phyloP scores from a whole-genome alignment of 2,797 vertebrate genomes.

The Forpus xanthops region DNA sequence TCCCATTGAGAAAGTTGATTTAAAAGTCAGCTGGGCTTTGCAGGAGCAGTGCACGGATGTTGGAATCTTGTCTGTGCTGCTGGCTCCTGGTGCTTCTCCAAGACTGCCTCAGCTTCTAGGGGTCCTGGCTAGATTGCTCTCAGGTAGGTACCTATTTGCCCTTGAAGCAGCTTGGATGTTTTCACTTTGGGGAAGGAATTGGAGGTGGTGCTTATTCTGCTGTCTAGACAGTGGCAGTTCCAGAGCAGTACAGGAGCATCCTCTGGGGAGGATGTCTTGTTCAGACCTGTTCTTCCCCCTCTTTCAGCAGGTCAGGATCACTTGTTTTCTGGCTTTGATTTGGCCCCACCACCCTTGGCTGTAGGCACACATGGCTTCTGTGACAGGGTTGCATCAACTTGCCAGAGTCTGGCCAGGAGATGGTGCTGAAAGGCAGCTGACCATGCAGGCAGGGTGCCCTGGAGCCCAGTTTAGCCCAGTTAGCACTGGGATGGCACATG shows the following conservation, averaged over 20 bases:
- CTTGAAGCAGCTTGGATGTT: background rate
- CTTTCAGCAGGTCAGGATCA: background rate
- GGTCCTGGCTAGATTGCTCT: background rate
- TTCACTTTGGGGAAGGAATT: background rate
- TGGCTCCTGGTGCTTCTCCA: background rate
- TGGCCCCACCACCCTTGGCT: accelerated
- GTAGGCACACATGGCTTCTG: background rate
- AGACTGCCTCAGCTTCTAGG: background rate
- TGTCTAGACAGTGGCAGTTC: background rate
- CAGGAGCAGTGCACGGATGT: background rate
- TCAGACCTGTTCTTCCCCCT: background rate
- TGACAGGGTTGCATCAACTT: background rate
- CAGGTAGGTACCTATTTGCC: background rate
- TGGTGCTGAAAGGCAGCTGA: conserved; percentile 50
- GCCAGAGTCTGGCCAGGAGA: conserved; percentile 20
- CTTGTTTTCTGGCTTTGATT: background rate
- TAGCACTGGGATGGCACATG: background rate
- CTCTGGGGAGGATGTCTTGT: background rate
- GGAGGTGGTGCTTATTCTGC: background rate
- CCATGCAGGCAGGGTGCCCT: background rate
- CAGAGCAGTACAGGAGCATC: background rate
- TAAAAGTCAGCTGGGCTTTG: background rate
- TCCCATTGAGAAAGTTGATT: background rate
- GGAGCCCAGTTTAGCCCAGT: background rate
- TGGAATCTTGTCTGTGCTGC: background rate